These are phyloP conservation scores for Malurus melanocephalus DNA, from an alignment of 2,113 vertebrate genomes.

Conservation along the genomic window DNA sequence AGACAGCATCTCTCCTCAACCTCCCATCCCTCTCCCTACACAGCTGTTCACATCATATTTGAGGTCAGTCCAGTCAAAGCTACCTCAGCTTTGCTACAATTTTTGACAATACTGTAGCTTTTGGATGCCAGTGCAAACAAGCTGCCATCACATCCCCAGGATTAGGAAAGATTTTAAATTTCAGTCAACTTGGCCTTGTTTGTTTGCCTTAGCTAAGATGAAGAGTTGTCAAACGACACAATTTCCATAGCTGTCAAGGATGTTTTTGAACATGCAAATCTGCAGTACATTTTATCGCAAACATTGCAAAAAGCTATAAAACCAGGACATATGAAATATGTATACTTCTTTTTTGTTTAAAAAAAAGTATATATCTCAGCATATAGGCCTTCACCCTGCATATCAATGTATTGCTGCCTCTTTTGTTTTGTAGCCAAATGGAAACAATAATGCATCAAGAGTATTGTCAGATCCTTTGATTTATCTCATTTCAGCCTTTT, in stretches of 20 bases:
- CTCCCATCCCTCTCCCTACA: neutral
- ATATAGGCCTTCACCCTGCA: constrained; percentile 16
- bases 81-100: constrained; percentile 25
- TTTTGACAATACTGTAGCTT: constrained; percentile 46
- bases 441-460: constrained; percentile 12
- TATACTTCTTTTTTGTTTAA: constrained; percentile 3
- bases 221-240: constrained; percentile 58
- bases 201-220: constrained; percentile 56
- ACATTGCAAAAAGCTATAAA: constrained; percentile 58
- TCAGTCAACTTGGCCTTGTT: constrained; percentile 58
- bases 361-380: constrained; percentile 1
- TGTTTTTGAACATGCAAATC: constrained; percentile 62
- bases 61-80: constrained; percentile 48
- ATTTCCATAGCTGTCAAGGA: constrained; percentile 65
- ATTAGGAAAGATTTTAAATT: constrained; percentile 55
- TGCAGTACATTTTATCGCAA: constrained; percentile 52
- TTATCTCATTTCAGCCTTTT: neutral
- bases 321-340: constrained; percentile 51
- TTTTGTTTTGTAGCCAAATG: constrained; percentile 16
- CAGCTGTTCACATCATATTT: constrained; percentile 34
- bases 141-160: constrained; percentile 23
- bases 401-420: neutral
- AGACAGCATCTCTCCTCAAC: neutral
- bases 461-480: neutral
- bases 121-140: constrained; percentile 47